Conservation (phyloP, 2,797 vertebrate genomes). For the Falco biarmicus region DNA sequence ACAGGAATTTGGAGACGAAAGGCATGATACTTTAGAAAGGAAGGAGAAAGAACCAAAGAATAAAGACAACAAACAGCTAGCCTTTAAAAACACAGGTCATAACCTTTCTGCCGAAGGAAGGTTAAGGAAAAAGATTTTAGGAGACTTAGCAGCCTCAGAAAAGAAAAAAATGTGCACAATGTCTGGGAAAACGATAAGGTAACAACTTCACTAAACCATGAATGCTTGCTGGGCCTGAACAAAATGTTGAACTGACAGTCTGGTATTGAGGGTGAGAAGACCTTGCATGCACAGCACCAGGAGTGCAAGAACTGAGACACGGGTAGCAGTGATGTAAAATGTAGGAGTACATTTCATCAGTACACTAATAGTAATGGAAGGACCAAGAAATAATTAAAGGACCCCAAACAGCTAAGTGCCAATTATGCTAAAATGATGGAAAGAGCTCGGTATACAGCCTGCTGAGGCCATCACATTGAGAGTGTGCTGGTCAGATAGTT, state of each 20-base stretch:
- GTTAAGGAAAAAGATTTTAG: background rate
- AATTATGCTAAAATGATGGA: background rate
- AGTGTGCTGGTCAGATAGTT: background rate
- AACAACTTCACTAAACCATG: background rate
- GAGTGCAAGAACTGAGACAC: background rate
- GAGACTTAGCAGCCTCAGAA: background rate
- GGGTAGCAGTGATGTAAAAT: background rate
- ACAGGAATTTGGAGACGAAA: background rate
- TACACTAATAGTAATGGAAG: background rate
- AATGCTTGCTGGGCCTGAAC: background rate
- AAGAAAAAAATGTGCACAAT: background rate
- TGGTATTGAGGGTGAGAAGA: background rate
- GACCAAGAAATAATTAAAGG: background rate
- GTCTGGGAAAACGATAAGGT: background rate
- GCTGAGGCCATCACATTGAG: background rate
- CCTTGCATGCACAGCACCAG: background rate
- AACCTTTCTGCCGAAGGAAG: background rate
- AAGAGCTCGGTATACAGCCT: background rate
- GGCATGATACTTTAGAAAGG: background rate
- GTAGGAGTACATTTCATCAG: background rate
- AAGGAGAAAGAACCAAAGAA: background rate
- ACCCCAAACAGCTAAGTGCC: accelerated
- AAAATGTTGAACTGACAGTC: background rate
- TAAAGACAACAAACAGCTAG: background rate
- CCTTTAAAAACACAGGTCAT: background rate